A percentile compares a stretch with the other conserved stretches of the same genome.
These are phyloP conservation scores for Amiota communis DNA, from an alignment of 2,888 invertebrate genomes.

Conservation along the genomic window DNA sequence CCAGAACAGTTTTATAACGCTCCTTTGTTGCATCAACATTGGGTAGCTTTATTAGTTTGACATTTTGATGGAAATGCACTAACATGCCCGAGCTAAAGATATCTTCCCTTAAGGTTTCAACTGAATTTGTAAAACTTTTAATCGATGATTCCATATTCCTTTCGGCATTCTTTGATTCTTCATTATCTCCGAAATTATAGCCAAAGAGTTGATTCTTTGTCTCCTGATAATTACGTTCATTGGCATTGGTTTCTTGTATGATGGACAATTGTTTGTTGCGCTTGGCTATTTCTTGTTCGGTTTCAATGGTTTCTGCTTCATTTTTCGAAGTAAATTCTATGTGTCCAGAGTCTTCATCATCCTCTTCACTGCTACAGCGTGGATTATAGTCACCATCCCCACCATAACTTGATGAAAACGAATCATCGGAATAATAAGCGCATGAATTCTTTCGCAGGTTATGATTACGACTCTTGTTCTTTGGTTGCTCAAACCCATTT, in stretches of 20 bases:
- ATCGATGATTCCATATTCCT: constrained; percentile 49
- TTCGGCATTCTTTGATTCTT: constrained; percentile 8
- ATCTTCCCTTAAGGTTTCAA: constrained; percentile 59
- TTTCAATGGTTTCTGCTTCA: constrained; percentile 88
- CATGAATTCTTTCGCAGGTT: constrained; percentile 34
- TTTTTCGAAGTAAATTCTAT: constrained; percentile 90
- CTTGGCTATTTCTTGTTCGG: constrained; percentile 74
- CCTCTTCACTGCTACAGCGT: constrained; percentile 69
- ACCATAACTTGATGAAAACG: constrained; percentile 75
- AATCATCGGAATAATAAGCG: constrained; percentile 74
- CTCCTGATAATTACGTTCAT: constrained; percentile 71
- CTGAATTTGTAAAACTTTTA: constrained; percentile 63
- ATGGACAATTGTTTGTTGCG: constrained; percentile 71
- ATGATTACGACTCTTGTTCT: constrained; percentile 12
- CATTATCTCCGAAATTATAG: constrained; percentile 59
- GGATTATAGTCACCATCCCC: constrained; percentile 73
- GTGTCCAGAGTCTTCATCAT: constrained; percentile 76
- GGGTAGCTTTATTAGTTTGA: constrained; percentile 49
- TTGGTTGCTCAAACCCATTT: constrained; percentile 27
- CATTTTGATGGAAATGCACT: constrained; percentile 56
- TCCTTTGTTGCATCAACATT: constrained; percentile 7
- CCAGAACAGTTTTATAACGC: constrained; percentile 36
- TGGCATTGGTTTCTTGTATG: constrained; percentile 71
- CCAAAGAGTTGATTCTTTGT: constrained; percentile 71
- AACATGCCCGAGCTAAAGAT: constrained; percentile 69